A percentile compares a stretch with the other conserved stretches of the same genome.
Conservation (phyloP, 2,888 invertebrate species). For the Barypeithes pellucidus region DNA sequence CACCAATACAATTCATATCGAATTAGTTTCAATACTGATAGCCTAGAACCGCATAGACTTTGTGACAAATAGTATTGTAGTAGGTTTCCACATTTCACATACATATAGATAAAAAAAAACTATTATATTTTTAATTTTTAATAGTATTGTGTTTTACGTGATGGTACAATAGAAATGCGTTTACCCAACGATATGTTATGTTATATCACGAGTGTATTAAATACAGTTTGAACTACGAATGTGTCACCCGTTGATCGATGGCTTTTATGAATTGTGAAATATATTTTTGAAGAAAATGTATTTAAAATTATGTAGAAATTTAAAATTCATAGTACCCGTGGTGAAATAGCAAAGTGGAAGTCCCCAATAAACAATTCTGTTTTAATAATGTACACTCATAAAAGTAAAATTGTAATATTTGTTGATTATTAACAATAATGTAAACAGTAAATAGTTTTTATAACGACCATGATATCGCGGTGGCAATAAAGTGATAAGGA, state of each 20-base stretch:
- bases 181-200: too few relatives aligned
- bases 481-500: background rate
- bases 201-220: background rate
- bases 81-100: slow-evolving; percentile 15
- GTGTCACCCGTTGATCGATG: background rate
- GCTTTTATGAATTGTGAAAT: slow-evolving; percentile 1
- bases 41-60: slow-evolving; percentile 5
- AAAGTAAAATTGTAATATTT: background rate
- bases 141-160: slow-evolving; percentile 5
- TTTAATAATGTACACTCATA: background rate
- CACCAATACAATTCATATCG: background rate
- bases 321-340: slow-evolving; percentile 5
- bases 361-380: background rate
- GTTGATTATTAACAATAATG: slow-evolving; percentile 1
- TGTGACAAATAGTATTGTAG: slow-evolving; percentile 33
- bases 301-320: slow-evolving; percentile 4
- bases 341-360: background rate
- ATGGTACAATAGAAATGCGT: background rate
- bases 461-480: background rate
- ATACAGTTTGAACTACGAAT: background rate
- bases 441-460: background rate
- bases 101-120: slow-evolving; percentile 9
- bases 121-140: slow-evolving; percentile 16
- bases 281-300: background rate
- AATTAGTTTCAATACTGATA: slow-evolving; percentile 23